These are phyloP conservation scores for Lepidostoma basale DNA, from an alignment of 1,140 invertebrate genomes.

Conservation along the genomic window DNA sequence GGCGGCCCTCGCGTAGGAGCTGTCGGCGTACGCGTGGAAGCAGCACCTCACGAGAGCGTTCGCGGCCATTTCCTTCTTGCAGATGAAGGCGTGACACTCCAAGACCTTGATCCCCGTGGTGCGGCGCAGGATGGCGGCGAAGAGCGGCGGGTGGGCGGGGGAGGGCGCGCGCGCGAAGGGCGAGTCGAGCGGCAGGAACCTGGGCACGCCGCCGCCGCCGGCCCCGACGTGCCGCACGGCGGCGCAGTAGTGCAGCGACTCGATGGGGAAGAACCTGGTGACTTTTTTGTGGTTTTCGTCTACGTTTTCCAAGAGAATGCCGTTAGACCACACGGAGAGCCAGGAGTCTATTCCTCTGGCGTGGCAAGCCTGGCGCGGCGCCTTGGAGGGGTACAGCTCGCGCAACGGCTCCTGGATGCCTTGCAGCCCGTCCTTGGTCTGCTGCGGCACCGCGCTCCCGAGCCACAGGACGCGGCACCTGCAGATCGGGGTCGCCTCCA, in stretches of 20 bases:
- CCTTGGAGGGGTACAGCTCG: slow-evolving; percentile 92
- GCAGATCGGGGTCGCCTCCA: slow-evolving; percentile 89
- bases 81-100: slow-evolving; percentile 99
- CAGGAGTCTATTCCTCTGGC: slow-evolving; percentile 95
- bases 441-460: slow-evolving; percentile 94
- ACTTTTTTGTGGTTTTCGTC: slow-evolving; percentile 94
- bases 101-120: slow-evolving; percentile 98
- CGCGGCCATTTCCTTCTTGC: slow-evolving; percentile 92
- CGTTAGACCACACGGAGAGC: slow-evolving; percentile 97
- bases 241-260: slow-evolving; percentile 95
- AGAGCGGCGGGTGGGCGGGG: slow-evolving; percentile 90
- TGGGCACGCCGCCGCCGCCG: slow-evolving; percentile 70
- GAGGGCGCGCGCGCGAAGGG: slow-evolving; percentile 90
- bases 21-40: slow-evolving; percentile 94
- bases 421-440: slow-evolving; percentile 96
- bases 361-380: slow-evolving; percentile 67
- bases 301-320: slow-evolving; percentile 94
- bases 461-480: slow-evolving; percentile 97
- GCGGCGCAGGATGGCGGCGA: slow-evolving; percentile 92
- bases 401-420: slow-evolving; percentile 97
- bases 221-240: slow-evolving; percentile 86
- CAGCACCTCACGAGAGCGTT: slow-evolving; percentile 93
- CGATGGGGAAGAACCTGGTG: slow-evolving; percentile 96
- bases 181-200: slow-evolving; percentile 95
- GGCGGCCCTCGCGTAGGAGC: slow-evolving; percentile 79